A percentile compares a stretch with the other conserved stretches of the same genome.
Conservation (phyloP, 2,113 vertebrate genomes). For the Scophthalmus maximus region DNA sequence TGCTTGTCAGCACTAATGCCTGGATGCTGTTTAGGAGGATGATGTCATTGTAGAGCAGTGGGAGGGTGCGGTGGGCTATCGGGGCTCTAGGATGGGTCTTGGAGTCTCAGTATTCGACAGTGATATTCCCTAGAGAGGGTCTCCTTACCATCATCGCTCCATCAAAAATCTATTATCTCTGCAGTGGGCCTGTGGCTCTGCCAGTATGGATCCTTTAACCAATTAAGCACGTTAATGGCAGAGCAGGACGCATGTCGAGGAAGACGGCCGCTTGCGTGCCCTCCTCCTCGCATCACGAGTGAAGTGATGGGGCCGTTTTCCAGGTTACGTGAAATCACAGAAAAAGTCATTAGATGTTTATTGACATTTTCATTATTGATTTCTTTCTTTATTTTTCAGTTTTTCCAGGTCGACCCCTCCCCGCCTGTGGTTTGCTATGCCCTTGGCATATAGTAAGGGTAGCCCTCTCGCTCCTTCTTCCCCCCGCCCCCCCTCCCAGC, state of each 20-base stretch:
- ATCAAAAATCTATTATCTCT: constrained; percentile 84
- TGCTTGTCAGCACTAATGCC: constrained; percentile 53
- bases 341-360: not conserved
- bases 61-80: constrained; percentile 56
- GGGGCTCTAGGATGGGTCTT: constrained; percentile 67
- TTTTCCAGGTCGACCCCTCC: constrained; percentile 30
- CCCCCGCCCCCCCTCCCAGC: constrained; percentile 2
- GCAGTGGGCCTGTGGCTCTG: constrained; percentile 73
- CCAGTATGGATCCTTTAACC: constrained; percentile 78
- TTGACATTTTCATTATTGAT: constrained; percentile 2
- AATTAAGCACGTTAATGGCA: constrained; percentile 75
- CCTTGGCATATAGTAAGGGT: constrained; percentile 43
- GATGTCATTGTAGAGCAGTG: constrained; percentile 71
- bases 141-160: constrained; percentile 78
- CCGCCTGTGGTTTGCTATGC: constrained; percentile 6
- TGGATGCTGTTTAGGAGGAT: constrained; percentile 62
- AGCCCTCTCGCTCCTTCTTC: not conserved
- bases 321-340: not conserved
- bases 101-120: constrained; percentile 70
- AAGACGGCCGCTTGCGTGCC: constrained; percentile 26
- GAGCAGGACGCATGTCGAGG: constrained; percentile 45
- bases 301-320: constrained; percentile 3
- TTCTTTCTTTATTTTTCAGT: constrained; percentile 24
- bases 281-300: constrained; percentile 3
- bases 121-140: constrained; percentile 79